Percentiles rank a stretch among this genome's conserved stretches.
Evolutionary conservation across 2,888 invertebrate species (phyloP).

Genomic region (Thymelicus lineola): DNA sequence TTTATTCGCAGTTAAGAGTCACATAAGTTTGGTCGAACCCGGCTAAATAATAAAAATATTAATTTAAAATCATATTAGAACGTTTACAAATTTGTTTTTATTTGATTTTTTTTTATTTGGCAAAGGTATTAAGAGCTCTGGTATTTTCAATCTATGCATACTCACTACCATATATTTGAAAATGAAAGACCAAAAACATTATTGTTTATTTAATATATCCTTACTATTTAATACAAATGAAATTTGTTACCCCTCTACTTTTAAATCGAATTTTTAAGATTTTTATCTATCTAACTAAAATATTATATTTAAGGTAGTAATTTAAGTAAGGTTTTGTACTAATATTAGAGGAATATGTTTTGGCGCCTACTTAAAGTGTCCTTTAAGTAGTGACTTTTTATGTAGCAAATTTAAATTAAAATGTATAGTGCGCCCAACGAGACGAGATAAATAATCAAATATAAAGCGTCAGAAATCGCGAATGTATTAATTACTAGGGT

Average conservation of each 20-base stretch:
- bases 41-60: no score
- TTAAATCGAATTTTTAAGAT: slow-evolving; percentile 22
- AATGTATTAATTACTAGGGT: no score
- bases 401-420: no score
- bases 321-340: slow-evolving; percentile 10
- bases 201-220: background rate
- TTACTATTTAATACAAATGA: slow-evolving; percentile 9
- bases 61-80: no score
- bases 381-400: no score
- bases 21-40: no score
- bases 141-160: background rate
- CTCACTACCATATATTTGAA: background rate
- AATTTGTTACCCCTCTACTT: slow-evolving; percentile 22
- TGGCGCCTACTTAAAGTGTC: background rate
- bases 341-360: background rate
- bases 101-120: background rate
- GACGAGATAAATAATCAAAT: no score
- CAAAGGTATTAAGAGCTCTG: background rate
- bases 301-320: background rate
- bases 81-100: no score
- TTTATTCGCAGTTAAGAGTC: no score
- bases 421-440: no score
- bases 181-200: slow-evolving; percentile 6
- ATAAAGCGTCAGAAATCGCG: no score
- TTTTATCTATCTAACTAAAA: slow-evolving; percentile 15